Percentiles rank a stretch among this genome's conserved stretches.
Conservation (phyloP, 2,113 vertebrate species). For the Anas platyrhynchos region DNA sequence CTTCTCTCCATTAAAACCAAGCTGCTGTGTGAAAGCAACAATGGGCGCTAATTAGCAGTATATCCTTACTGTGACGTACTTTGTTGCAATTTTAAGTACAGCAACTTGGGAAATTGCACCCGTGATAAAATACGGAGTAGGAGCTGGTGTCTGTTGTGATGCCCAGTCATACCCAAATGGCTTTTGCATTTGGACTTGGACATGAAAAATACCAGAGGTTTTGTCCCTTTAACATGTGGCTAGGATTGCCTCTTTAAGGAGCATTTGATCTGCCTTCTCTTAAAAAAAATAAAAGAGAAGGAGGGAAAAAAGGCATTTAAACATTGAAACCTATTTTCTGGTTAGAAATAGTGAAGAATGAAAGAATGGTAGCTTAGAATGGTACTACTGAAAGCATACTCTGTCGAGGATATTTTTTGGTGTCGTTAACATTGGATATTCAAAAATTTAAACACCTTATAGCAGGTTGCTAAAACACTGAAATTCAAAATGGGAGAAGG, state of each 20-base stretch:
- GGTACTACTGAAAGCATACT: background rate
- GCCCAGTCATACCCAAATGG: background rate
- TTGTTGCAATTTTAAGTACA: conserved; percentile 59
- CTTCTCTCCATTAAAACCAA: conserved; percentile 44
- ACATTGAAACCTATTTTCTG: background rate
- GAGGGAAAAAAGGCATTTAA: background rate
- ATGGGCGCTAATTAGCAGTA: conserved; percentile 71
- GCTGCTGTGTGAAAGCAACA: conserved; percentile 70
- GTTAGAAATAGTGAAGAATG: background rate
- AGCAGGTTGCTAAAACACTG: background rate
- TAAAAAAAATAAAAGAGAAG: background rate
- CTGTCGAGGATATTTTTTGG: background rate
- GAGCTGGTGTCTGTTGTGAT: background rate
- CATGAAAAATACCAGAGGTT: background rate
- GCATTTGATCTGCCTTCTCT: background rate
- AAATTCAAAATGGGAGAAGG: background rate
- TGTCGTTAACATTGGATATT: background rate
- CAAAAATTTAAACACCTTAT: background rate
- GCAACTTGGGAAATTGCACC: background rate
- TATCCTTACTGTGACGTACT: conserved; percentile 64
- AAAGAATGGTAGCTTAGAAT: background rate
- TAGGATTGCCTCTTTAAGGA: background rate
- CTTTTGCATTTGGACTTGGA: background rate
- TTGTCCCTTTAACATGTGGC: background rate
- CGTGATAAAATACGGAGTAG: background rate